Base-by-base conservation (phyloP, 2,888 invertebrate species). In the Caenorhabditis virilis region DNA sequence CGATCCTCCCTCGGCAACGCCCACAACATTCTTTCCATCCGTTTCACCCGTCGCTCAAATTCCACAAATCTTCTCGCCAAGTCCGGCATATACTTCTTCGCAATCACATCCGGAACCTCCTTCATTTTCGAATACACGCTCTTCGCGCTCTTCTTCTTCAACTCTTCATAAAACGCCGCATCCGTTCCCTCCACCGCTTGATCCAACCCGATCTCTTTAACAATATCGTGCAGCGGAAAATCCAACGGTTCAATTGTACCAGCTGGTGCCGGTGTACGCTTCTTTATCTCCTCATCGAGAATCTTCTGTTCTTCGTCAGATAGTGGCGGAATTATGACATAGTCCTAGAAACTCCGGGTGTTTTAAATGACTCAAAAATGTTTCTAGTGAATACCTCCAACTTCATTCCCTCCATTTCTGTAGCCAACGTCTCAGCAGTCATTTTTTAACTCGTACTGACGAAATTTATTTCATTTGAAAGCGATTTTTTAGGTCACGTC, bases 11-110 rank as follows among this genome's bases (percentile, higher is more conserved):
- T 43, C 16, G 69, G 68, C 50, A 77, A 50, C 15, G 55, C 67
- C 59, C 54, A 56, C 22, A 77, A 52, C 38, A 43, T 52, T 23
- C 65, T 50, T 59, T 78, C 78, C 42, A 78, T 53, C 20, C 38
- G 42, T 57, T 78, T 76, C 47, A 77, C 61, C 20, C 78, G 63
- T 18, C 55, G 52, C 65, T 78, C 78, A 25, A 59, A 56, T 27
- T 60, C 68, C 7, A 72, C 69, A 55, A 74, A 78, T 13, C 78
- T 75, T n/a, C 71, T 69, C 11, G 60, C 65, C 53, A 78, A 51
- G 35, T 78, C 78, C 38, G 78, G 72, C 23, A 68, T 38, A 49
- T 71, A 75, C 18, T 57, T 61, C 22, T 54, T 54, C 16, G 58
- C 72, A 26, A 76, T 55, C n/a, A 62, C 43, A 33, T 78, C 72